phyloP scores from a whole-genome alignment of 2,888 invertebrate species.

The Leptopilina syphax region DNA sequence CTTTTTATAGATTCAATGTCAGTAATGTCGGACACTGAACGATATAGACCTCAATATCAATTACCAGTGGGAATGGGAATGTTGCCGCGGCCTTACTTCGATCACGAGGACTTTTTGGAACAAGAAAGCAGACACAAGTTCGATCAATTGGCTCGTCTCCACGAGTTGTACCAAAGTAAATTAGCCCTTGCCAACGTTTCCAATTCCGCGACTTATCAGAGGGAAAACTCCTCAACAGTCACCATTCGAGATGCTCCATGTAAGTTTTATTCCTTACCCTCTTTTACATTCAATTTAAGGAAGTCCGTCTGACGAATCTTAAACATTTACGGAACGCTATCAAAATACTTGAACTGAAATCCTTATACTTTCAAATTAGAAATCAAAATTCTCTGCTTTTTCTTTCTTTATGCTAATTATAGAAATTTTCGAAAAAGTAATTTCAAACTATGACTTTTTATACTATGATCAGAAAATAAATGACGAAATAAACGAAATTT shows the following conservation, averaged over 20 bases:
- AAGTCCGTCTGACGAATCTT: no score
- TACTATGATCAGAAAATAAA: no score
- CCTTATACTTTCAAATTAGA: no score
- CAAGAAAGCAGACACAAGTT: constrained; percentile 81
- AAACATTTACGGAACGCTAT: no score
- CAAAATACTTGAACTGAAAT: no score
- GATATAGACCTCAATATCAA: constrained; percentile 73
- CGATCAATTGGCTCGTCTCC: constrained; percentile 88
- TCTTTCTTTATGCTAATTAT: no score
- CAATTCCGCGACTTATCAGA: constrained; percentile 81
- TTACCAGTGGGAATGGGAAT: constrained; percentile 70
- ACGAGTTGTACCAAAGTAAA: constrained; percentile 89
- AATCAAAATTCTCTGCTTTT: no score
- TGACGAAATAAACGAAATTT: no score
- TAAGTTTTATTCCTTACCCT: constrained; percentile 67
- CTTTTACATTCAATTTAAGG: background rate
- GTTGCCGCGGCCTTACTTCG: constrained; percentile 73
- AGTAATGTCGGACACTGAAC: constrained; percentile 75
- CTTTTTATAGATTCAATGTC: constrained; percentile 77
- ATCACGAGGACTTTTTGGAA: constrained; percentile 78
- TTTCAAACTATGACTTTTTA: no score
- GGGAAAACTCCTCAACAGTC: constrained; percentile 72
- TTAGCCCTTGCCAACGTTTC: constrained; percentile 86
- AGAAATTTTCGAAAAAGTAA: no score
- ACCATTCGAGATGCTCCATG: constrained; percentile 72